Base-by-base conservation (phyloP, 1,140 invertebrate species). In the Drosophila albomicans region DNA sequence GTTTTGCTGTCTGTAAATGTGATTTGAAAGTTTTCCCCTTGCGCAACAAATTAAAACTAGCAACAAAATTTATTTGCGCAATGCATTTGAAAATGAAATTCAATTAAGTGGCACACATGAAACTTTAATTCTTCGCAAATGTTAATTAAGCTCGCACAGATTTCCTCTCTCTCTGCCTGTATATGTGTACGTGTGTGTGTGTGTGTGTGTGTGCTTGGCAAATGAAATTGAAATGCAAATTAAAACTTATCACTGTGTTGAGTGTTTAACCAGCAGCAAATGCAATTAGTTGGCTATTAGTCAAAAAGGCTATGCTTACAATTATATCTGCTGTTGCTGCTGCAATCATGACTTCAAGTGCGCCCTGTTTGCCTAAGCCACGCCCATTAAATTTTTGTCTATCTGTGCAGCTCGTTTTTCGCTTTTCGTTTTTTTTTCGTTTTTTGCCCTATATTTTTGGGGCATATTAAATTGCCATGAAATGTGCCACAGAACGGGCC, bases 401-500 rank as follows among this genome's bases (percentile, higher is more conserved):
- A 54, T 45, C 46, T 13, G 13, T n/a, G 10, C 13, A n/a, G 10
- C 7, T 10, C 6, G 35, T 52, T 52, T 32, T 45, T 48, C 20
- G 20, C 20, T 25, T 25, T 25, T 25, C 20, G 20, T 25, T 25
- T 3, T 25, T 25, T 25, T 25, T 25, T 25, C 20, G 25, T 49
- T 61, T 16, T 35, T 28, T 43, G 38, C 51, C 8, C 43, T 49
- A 43, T 54, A 68, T 69, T 65, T 67, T 67, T 68, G 41, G 61
- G 51, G 66, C 78, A 77, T 75, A 84, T 75, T 80, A 80, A 88
- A 89, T 84, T 70, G 75, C 80, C 80, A 84, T 79, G 79, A 89
- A 87, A 87, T 80, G 80, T 85, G 77, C 84, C 84, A 82, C 84
- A 88, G 77, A 87, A 87, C 69, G 84, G 80, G 79, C 45, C 66